Base-by-base conservation (phyloP, 2,113 vertebrate species). In the Orycteropus afer region DNA sequence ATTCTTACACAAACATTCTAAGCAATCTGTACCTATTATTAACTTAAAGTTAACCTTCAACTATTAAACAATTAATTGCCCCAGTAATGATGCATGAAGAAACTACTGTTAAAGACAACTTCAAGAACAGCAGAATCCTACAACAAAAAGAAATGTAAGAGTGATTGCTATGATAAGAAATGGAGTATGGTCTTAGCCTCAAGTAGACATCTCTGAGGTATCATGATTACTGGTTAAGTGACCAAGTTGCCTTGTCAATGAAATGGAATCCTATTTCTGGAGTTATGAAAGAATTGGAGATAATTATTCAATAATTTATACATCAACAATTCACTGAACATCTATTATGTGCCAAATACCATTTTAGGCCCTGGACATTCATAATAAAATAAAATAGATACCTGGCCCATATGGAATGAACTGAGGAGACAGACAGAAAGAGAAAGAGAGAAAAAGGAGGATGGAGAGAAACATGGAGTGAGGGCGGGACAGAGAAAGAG, bases 31-130 rank as follows among this genome's bases (percentile, higher is more conserved):
- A 90, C 32, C 29, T 89, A 85, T 34, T 85, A 91, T 47, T 86
- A 87, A 86, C 3, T 77, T 27, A 32, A 81, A 85, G 10, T 90
- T 89, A 76, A 84, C 51, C 37, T 84, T 81, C 53, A 91, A 87
- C 53, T 85, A 84, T 78, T 81, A 90, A 92, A 92, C 91, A 93
- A 80, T 53, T 89, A 91, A 86, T 65, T 78, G 40, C 12, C 22
- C 14, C 5, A 82, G 34, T 45, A 84, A 65, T 14, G 0, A 79
- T 84, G 7, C 42, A 95, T 27, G 34, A 5, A 63, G 76, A 85
- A 93, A 89, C 23, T n/a, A 89, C 22, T 40, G 25, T 49, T 63
- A 63, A 83, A 86, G 94, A 49, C 23, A 71, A 91, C 51, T 53
- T 40, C 9, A 17, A 88, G 53, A 29, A 59, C 1, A 88, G 25